These are phyloP conservation scores for Calcarius lapponicus DNA, from an alignment of 2,797 vertebrate genomes.

Conservation along the genomic window DNA sequence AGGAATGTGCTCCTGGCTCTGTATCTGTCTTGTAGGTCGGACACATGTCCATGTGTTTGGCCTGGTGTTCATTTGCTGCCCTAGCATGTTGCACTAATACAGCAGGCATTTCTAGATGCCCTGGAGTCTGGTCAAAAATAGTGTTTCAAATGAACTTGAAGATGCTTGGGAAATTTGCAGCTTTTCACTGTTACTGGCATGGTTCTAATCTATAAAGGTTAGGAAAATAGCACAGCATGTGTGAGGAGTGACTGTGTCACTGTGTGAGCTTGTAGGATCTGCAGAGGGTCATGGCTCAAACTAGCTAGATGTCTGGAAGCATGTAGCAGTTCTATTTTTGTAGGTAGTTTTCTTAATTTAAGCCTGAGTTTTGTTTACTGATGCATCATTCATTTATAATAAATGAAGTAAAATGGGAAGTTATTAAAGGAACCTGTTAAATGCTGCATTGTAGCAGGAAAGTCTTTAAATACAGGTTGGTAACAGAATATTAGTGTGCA, in stretches of 20 bases:
- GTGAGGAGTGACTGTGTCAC: not conserved
- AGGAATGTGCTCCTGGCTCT: not conserved
- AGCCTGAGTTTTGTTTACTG: not conserved
- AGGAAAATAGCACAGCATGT: not conserved
- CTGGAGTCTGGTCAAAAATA: not conserved
- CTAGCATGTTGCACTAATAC: not conserved
- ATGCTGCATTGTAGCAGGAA: not conserved
- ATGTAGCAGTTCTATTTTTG: not conserved
- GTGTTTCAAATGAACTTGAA: not conserved
- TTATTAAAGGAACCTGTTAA: not conserved
- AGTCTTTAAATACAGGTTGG: not conserved
- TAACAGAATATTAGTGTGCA: not conserved
- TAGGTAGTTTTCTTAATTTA: not conserved
- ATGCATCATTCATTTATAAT: not conserved
- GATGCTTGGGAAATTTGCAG: not conserved
- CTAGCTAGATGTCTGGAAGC: not conserved
- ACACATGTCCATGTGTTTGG: not conserved
- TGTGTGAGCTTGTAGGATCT: not conserved
- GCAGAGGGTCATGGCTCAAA: not conserved
- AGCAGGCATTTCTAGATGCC: not conserved
- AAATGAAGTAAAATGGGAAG: not conserved
- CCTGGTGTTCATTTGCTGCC: not conserved
- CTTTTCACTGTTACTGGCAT: not conserved
- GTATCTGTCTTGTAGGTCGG: not conserved
- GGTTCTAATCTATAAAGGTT: not conserved